Evolutionary conservation across 2,888 invertebrate genomes (phyloP), one percentile per base, ranked within the genome.

Genomic region (Romanomermis culicivorax): DNA sequence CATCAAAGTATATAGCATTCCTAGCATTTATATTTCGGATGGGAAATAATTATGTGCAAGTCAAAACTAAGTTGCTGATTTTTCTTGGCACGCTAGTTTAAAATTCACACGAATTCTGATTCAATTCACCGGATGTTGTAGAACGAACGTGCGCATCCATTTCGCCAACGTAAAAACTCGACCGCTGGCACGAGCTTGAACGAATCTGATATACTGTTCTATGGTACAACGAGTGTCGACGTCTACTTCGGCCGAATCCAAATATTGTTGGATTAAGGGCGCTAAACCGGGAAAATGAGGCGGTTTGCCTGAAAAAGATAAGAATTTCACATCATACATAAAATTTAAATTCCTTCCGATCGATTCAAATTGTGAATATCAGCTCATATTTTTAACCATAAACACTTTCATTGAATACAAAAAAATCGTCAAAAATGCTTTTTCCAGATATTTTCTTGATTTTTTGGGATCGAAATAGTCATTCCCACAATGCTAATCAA

Each of bases 221-320:
- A 97, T 84, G 7, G 89, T 88, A 74, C 95, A 95, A 70, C 87
- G 85, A 43, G 93, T 95, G 71, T 95, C 95, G 1, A 91, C 88
- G 74, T 97, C 97, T 52, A 93, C 85, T 70, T 97, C 93, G 80
- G 93, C 86, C 57, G 83, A 84, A 61, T 83, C 82, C 64, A 97
- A 76, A 73, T 89, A 97, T 64, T 83, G 85, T 69, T 87, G 83
- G 58, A 97, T 87, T 63, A 99, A 74, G 2, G 91, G 85, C 61
- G 93, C 80, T 63, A 99, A 75, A 0, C 97, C 97, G 26, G 91
- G 89, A 74, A 95, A 99, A 53, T 52, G 47, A 3, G 42, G 42
- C 11, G 43, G 43, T 45, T 52, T 52, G 7, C n/a, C n/a, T n/a
- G n/a, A n/a, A n/a, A n/a, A n/a, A n/a, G n/a, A n/a, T n/a, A n/a